These are phyloP conservation scores for Ameiurus melas DNA, from an alignment of 2,113 vertebrate genomes.

Conservation along the genomic window DNA sequence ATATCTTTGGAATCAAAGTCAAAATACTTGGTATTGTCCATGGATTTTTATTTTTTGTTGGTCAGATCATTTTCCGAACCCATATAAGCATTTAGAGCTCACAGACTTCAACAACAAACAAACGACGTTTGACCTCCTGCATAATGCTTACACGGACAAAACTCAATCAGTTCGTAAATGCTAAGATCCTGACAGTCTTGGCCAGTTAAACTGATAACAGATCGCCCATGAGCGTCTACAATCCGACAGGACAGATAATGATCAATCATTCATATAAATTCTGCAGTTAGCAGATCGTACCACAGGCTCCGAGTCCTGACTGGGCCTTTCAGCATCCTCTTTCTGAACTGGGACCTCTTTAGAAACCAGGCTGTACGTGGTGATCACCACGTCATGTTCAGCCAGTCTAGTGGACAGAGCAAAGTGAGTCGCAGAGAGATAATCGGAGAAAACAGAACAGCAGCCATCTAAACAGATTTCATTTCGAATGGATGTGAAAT, in stretches of 20 bases:
- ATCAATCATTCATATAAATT: background rate
- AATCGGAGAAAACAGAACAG: background rate
- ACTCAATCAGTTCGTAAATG: background rate
- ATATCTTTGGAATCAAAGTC: background rate
- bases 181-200: background rate
- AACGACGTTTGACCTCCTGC: background rate
- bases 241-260: background rate
- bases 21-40: background rate
- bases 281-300: slow-evolving; percentile 57
- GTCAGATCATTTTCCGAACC: background rate
- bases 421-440: background rate
- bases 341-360: slow-evolving; percentile 85
- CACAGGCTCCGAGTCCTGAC: slow-evolving; percentile 63
- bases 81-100: background rate
- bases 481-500: background rate
- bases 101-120: background rate
- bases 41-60: background rate
- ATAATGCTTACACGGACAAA: background rate
- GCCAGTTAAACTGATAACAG: background rate
- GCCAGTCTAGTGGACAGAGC: slow-evolving; percentile 76
- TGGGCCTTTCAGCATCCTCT: slow-evolving; percentile 71
- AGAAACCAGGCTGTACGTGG: slow-evolving; percentile 88
- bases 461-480: background rate
- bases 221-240: background rate
- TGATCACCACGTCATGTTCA: slow-evolving; percentile 87